phyloP scores from a whole-genome alignment of 2,113 vertebrate species.

The Turnix velox region DNA sequence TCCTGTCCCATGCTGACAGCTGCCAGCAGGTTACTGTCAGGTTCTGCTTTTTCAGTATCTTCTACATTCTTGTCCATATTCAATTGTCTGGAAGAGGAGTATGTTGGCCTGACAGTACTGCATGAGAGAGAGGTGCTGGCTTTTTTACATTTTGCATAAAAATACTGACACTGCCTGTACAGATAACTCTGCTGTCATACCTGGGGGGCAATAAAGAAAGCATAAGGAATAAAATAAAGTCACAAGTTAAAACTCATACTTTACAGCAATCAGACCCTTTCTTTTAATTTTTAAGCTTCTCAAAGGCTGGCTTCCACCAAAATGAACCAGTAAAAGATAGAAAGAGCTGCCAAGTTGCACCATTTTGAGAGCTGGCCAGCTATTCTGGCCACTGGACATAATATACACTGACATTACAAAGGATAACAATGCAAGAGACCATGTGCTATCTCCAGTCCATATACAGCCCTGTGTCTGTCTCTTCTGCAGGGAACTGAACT shows the following conservation, averaged over 20 bases:
- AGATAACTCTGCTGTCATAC: background rate
- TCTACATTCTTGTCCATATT: slow-evolving; percentile 47
- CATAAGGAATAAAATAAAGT: background rate
- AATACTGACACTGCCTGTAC: background rate
- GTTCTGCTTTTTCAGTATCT: background rate
- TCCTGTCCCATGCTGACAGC: background rate
- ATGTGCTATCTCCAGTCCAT: background rate
- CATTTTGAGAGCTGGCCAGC: background rate
- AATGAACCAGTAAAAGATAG: background rate
- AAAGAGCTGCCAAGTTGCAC: background rate
- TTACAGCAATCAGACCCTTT: background rate
- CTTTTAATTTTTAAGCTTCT: slow-evolving; percentile 8
- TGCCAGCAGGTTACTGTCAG: background rate
- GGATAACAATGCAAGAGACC: background rate
- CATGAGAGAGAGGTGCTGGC: background rate
- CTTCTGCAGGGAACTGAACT: background rate
- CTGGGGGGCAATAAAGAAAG: background rate
- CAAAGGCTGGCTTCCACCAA: background rate
- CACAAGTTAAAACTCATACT: background rate
- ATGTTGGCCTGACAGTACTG: background rate
- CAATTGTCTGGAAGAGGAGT: slow-evolving; percentile 7
- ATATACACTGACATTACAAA: background rate
- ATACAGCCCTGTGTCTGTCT: background rate
- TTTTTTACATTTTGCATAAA: background rate
- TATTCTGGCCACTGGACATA: background rate